Evolutionary conservation across 92 coral and sea anemone species (phyloP), one percentile per base, ranked within the genome.

Genomic region (Palythoa heliodiscus): DNA sequence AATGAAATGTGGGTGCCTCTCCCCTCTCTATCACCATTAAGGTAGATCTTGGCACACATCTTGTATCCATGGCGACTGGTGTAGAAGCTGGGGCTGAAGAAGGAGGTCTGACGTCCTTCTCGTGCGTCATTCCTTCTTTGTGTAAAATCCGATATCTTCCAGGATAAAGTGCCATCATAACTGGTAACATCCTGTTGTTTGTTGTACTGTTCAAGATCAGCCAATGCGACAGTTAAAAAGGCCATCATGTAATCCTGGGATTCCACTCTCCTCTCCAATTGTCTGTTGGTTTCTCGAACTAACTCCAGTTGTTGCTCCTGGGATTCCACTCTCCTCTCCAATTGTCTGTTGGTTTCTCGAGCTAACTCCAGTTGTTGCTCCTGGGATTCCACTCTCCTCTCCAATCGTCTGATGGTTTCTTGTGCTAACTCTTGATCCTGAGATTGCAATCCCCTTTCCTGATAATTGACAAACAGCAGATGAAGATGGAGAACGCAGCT

Each of bases 11-110:
- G 92, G 48, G 82, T 78, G 0, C 93, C 93, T 60, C 77, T 86
- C 40, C 96, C 96, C 92, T 87, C 89, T 11, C 96, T 94, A 77
- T 93, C 96, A 0, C 96, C 96, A 20, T 93, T 91, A 13, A 93
- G 68, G 72, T 91, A 91, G 60, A 93, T 87, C 68, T 94, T 92
- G 19, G 96, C 92, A 75, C 96, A 87, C 94, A 93, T 91, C 39
- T 91, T 91, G 91, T 9, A 57, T 57, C 63, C 63, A 57, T 8
- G 63, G 63, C 63, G 63, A 57, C 74, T 70, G 15, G 74, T 70
- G 74, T 5, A 70, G 15, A 70, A 70, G 40, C 74, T 19, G 40
- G 74, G 40, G 9, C 74, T 70, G 43, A 35, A 70, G 15, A 70
- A 57, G 13, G 63, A 17, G n/a, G n/a, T 57, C n/a, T 57, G 63